Base-by-base conservation (phyloP, 2,797 vertebrate species). In the Tenualosa ilisha region DNA sequence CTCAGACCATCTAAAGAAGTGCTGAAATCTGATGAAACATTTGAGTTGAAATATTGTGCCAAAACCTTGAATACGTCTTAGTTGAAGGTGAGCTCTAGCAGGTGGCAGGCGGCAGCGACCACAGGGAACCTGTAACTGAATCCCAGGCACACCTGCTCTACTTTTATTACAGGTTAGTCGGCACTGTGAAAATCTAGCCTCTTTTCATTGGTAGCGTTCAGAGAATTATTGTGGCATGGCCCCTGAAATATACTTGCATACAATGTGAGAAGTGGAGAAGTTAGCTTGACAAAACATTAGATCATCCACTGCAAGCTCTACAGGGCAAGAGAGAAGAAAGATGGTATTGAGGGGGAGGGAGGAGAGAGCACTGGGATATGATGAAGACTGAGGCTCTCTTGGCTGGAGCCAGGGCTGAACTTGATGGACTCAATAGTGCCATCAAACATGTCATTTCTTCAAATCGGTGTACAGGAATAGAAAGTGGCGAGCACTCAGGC, bases 81-180 rank as follows among this genome's bases (percentile, higher is more conserved):
- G 72, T 12, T 63, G 84, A 86, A 90, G 89, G 89, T 91, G 88
- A 89, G 75, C 43, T 13, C 65, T 84, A 88, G 87, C 90, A 92
- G 91, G 89, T 91, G 90, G 88, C 87, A 84, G 87, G 87, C 82
- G 68, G 84, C 89, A 81, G 72, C 89, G 94, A 79, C 37, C 40
- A 17, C 72, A 46, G 56, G 43, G 20, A 51, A 63, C 26, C 85
- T 90, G 89, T 93, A 95, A 96, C 94, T 88, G 85, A 93, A 96
- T 94, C 94, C 92, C 89, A 90, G 92, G 90, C 94, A 95, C 96
- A 94, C 95, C 96, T 96, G 94, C 92, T 94, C 90, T 92, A 9
- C 43, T 79, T 79, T 46, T 46, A 79, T 92, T 92, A 89, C 87
- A 89, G 92, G 93, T 93, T 93, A 92, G 85, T 88, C 90, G 88